Evolutionary conservation across 2,113 vertebrate species (phyloP), one percentile per base, ranked within the genome.

Genomic region (Laticauda colubrina): DNA sequence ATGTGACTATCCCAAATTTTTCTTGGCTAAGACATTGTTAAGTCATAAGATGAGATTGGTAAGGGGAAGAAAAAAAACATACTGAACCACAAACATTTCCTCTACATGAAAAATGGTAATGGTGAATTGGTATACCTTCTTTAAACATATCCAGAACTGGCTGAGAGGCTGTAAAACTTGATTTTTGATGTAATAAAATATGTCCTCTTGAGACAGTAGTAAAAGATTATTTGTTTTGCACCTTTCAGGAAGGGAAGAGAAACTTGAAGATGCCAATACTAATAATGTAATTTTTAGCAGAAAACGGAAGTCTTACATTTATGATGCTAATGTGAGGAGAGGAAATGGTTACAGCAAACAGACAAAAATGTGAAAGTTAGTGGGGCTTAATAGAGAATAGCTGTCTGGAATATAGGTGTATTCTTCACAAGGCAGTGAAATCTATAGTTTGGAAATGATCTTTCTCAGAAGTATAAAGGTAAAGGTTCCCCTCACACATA

Each of bases 111-210:
- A 91, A 91, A 92, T 75, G 20, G 69, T 86, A 94, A 0, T 5
- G 21, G 43, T 92, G 3, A 10, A 90, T 2, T 12, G 26, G 34
- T 85, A 14, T 0, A 0, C n/a, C 64, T 34, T 59, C 90, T 89
- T 96, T 92, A 90, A 51, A 55, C 92, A 92, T 94, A 51, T 57
- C 57, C 85, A 54, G 57, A 5, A 55, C 56, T 91, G 8, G 48
- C 24, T 91, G 43, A 90, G 91, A 56, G 87, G 53, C 87, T 94
- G 1, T 89, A 91, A 93, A 95, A 94, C 43, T 54, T 91, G 94
- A 94, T 91, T 90, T 94, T 89, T 53, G 34, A 20, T 56, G 89
- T 51, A 10, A 10, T 61, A 75, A 94, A 88, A 91, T 90, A 20
- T 1, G 91, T 64, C 90, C 91, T 87, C 94, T 94, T 88, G 91